phyloP scores from a whole-genome alignment of 2,888 invertebrate genomes.

The Caenorhabditis japonica region DNA sequence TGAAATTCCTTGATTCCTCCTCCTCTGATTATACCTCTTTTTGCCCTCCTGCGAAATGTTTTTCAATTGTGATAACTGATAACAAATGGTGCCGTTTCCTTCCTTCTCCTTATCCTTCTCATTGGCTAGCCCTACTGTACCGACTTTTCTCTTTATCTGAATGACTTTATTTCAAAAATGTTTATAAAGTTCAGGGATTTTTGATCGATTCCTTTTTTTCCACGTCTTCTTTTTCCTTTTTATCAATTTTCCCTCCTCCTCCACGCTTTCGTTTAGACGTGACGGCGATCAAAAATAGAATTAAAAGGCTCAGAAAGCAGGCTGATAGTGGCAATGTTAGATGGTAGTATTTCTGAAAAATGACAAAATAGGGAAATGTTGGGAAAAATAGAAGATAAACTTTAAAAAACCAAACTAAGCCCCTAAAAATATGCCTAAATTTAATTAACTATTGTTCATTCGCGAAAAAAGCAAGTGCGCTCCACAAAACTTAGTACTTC shows the following conservation, averaged over 20 bases:
- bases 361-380: no score
- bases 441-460: no score
- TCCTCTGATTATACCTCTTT: not conserved
- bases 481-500: no score
- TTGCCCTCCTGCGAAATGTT: conserved; percentile 8
- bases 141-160: not conserved
- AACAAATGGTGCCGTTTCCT: conserved; percentile 6
- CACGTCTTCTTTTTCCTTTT: no score
- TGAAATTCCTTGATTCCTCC: not conserved
- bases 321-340: conserved; percentile 6
- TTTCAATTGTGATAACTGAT: conserved; percentile 6
- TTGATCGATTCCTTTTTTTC: no score
- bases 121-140: no score
- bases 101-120: not conserved
- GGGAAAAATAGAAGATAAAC: no score
- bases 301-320: conserved; percentile 1
- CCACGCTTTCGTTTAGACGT: not conserved
- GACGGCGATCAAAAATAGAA: conserved; percentile 10
- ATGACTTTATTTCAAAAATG: not conserved
- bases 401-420: no score
- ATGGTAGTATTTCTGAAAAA: conserved; percentile 9
- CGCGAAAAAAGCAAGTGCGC: no score
- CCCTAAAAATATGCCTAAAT: no score
- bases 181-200: not conserved
- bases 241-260: no score